Evolutionary conservation across 30 jellyfish, hydroid and myxozoan genomes (phyloP).

Genomic region (Sanderia malayensis): DNA sequence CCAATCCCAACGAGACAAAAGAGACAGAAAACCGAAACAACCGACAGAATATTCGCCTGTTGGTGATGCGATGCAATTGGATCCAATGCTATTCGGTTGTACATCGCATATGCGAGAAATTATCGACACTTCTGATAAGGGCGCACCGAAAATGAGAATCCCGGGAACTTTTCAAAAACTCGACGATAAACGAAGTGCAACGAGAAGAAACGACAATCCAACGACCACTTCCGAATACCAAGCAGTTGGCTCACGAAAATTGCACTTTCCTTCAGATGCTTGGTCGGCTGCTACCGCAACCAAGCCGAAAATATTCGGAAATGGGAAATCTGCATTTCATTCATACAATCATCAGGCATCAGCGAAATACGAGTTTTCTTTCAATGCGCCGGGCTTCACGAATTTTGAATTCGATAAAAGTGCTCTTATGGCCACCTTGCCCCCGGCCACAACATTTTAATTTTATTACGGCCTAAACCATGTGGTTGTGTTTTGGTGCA

Average conservation of each 20-base stretch:
- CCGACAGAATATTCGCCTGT: neutral
- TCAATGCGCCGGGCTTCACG: conserved; percentile 61
- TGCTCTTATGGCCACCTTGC: conserved; percentile 53
- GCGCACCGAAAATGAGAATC: neutral
- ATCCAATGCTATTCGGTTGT: too few relatives aligned
- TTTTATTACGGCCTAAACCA: too few relatives aligned
- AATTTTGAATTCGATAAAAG: conserved; percentile 50
- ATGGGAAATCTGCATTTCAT: neutral
- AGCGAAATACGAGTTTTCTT: conserved; percentile 17
- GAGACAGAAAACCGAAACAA: neutral
- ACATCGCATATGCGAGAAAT: neutral
- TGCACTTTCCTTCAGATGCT: neutral
- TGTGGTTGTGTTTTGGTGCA: too few relatives aligned
- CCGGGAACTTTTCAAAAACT: neutral
- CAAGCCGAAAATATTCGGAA: neutral
- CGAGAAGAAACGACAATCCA: too few relatives aligned
- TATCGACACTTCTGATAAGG: neutral
- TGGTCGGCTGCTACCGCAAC: neutral
- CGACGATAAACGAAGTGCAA: neutral
- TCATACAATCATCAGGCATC: neutral
- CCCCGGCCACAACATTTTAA: conserved; percentile 20
- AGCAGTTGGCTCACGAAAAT: neutral
- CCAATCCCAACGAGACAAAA: neutral
- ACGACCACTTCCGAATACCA: too few relatives aligned
- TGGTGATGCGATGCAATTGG: too few relatives aligned